These are phyloP conservation scores for Cryptocephalus primarius DNA, from an alignment of 2,888 invertebrate species.

Conservation along the genomic window DNA sequence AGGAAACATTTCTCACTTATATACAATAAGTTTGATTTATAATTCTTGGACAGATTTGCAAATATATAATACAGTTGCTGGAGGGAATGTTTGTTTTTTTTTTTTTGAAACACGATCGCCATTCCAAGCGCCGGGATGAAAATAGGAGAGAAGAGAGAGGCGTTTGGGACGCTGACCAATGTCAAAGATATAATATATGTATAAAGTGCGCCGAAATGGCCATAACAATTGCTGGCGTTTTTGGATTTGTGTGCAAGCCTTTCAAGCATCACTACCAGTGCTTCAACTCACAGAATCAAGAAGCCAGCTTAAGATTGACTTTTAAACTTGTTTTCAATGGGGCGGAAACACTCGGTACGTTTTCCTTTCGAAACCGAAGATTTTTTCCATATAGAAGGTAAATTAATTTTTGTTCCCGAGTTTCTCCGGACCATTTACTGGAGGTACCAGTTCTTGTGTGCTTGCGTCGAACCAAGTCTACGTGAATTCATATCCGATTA, in stretches of 20 bases:
- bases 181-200: no score
- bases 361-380: background rate
- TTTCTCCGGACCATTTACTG: no score
- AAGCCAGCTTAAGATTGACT: slow-evolving; percentile 26
- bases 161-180: no score
- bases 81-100: slow-evolving; percentile 35
- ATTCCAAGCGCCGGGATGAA: no score
- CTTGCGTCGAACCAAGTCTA: no score
- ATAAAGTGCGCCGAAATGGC: slow-evolving; percentile 28
- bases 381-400: background rate
- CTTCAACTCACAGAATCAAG: slow-evolving; percentile 25
- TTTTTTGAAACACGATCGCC: slow-evolving; percentile 19
- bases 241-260: slow-evolving; percentile 31
- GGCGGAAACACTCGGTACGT: background rate
- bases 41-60: slow-evolving; percentile 38
- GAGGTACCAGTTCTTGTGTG: no score
- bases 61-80: slow-evolving; percentile 36
- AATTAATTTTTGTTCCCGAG: no score
- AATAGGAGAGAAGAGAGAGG: no score
- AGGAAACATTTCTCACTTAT: slow-evolving; percentile 35
- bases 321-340: slow-evolving; percentile 2
- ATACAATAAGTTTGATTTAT: slow-evolving; percentile 38
- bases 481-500: no score
- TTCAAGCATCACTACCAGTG: slow-evolving; percentile 30
- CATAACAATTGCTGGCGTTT: slow-evolving; percentile 25